A percentile compares a stretch with the other conserved stretches of the same genome.
Conservation (phyloP, 2,113 vertebrate species). For the Caranx ignobilis region DNA sequence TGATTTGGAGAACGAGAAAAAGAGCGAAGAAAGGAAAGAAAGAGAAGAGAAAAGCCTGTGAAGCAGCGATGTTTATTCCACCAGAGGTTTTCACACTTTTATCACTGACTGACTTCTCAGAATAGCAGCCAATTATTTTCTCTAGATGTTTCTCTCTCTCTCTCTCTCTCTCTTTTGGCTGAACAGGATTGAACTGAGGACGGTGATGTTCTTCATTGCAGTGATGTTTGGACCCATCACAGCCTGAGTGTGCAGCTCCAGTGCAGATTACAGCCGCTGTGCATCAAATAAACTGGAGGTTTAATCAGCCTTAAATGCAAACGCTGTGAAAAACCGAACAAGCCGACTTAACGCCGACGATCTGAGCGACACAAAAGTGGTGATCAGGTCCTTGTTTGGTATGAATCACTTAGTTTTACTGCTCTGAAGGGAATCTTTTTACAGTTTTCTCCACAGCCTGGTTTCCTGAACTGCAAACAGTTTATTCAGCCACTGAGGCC, state of each 20-base stretch:
- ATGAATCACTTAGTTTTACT: constrained; percentile 29
- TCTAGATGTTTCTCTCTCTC: constrained; percentile 18
- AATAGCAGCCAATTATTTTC: constrained; percentile 55
- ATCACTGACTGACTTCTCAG: constrained; percentile 35
- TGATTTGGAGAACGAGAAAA: constrained; percentile 9
- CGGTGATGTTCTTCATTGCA: constrained; percentile 11
- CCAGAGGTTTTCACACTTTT: constrained; percentile 32
- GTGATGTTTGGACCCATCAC: constrained; percentile 14
- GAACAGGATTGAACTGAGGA: neutral
- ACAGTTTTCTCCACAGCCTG: constrained; percentile 10
- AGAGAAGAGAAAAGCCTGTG: constrained; percentile 29
- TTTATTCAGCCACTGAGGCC: constrained; percentile 33
- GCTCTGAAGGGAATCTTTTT: constrained; percentile 25
- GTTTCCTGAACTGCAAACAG: constrained; percentile 23
- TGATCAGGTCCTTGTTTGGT: constrained; percentile 10
- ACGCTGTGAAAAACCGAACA: neutral
- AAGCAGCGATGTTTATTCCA: constrained; percentile 36
- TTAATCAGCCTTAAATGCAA: constrained; percentile 7
- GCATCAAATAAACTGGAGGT: neutral
- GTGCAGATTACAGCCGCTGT: neutral
- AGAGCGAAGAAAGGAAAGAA: neutral
- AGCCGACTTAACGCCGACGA: neutral
- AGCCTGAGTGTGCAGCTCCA: neutral
- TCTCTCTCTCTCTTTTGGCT: constrained; percentile 50
- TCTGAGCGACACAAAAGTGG: neutral